Conservation (phyloP, 2,113 vertebrate species). For the Anhinga anhinga region DNA sequence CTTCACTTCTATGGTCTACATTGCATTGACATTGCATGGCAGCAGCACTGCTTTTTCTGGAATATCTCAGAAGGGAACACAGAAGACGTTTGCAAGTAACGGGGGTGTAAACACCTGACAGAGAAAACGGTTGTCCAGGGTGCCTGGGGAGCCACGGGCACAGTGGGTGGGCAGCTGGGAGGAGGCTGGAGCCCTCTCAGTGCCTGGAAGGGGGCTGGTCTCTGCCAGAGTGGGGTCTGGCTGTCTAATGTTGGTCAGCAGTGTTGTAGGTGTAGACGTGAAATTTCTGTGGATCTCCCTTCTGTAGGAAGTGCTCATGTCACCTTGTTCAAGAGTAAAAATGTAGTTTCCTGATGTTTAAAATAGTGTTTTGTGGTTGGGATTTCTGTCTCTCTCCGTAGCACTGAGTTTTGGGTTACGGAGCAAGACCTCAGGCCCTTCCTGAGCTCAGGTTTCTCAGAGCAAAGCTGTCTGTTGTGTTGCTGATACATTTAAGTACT, state of each 20-base stretch:
- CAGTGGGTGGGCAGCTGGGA: background rate
- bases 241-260: background rate
- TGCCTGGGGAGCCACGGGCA: background rate
- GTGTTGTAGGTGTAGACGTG: fast-evolving
- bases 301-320: background rate
- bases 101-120: background rate
- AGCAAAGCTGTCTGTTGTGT: background rate
- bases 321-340: background rate
- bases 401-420: background rate
- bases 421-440: background rate
- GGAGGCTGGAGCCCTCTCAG: fast-evolving
- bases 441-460: background rate
- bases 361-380: background rate
- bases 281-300: background rate
- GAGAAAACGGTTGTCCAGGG: background rate
- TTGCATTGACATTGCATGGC: fast-evolving
- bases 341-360: background rate
- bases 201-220: background rate
- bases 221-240: background rate
- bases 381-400: background rate
- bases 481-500: background rate
- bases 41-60: background rate
- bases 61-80: background rate
- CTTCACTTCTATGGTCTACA: background rate
- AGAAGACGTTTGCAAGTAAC: background rate